Evolutionary conservation across 1,140 invertebrate species (phyloP), one percentile per base, ranked within the genome.

Genomic region (Trachymyrmex septentrionalis): DNA sequence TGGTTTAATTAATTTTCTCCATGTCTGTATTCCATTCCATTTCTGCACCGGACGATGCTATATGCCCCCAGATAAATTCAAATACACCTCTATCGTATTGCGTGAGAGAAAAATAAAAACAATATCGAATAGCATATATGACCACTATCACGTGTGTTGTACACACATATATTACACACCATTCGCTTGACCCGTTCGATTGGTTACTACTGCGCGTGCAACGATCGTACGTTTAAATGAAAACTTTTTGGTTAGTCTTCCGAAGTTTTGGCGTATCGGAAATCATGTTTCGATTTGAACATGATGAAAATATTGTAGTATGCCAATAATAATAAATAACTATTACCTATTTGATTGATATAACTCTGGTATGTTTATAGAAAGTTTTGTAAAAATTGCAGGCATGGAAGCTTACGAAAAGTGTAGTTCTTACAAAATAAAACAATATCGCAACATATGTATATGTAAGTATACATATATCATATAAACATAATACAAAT

Each of bases 1-100:
- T 76, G 59, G 55, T 75, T 88, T 90, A 86, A 88, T 86, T 90
- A 90, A 90, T 90, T 90, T 86, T 86, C 85, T 57, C 44, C 86
- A 50, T 73, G 50, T 67, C n/a, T 57, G 55, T 72, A 50, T 12
- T 44, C 44, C 38, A 44, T 48, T 21, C 21, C 63, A 55, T 63
- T 63, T 38, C n/a, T 73, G 24, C 12, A 2, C 50, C 19, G 84
- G 59, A 67, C 59, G 85, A 76, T 55, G 66, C 48, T 53, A 19
- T 24, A 14, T 44, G 34, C 34, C 27, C 21, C n/a, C 78, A 75
- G 73, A 66, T 85, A 86, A 82, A 88, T 86, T 89, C 73, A 69
- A 86, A 59, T 50, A 27, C n/a, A 71, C 44, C 57, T 44, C 73
- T 61, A 76, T 76, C 75, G 19, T 61, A 76, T 76, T 81, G 21